A percentile compares a stretch with the other conserved stretches of the same genome.
Conservation (phyloP, 2,113 vertebrate genomes). For the Leucopsar rothschildi region DNA sequence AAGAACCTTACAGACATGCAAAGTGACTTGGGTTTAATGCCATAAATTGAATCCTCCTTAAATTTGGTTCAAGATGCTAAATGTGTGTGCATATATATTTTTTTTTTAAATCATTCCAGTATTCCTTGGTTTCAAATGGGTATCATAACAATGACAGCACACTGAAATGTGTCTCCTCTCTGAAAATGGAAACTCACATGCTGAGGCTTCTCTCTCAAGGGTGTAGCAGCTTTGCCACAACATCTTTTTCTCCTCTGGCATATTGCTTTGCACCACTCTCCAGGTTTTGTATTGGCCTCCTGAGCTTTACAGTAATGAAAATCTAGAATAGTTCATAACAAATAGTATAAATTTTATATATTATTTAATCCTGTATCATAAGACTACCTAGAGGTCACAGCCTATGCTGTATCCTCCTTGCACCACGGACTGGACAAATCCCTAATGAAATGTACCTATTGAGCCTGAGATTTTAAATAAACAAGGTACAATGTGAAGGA, state of each 20-base stretch:
- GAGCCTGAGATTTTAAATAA: background rate
- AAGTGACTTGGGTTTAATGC: background rate
- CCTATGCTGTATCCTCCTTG: background rate
- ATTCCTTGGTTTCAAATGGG: background rate
- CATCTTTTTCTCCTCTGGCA: background rate
- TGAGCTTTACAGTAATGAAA: background rate
- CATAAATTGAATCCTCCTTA: background rate
- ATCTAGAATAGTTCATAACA: background rate
- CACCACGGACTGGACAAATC: accelerated
- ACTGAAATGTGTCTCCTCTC: background rate
- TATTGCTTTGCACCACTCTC: background rate
- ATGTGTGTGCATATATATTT: background rate
- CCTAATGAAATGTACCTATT: background rate
- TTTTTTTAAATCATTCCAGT: background rate
- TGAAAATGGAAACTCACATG: background rate
- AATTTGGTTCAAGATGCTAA: background rate
- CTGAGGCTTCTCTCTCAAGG: background rate
- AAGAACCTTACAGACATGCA: background rate
- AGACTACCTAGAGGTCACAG: background rate
- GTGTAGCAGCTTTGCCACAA: background rate
- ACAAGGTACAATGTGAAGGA: background rate
- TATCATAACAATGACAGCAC: background rate
- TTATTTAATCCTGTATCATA: background rate
- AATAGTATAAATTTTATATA: background rate
- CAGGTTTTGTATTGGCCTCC: background rate